A percentile compares a stretch with the other conserved stretches of the same genome.
These are phyloP conservation scores for Galerucella pusilla DNA, from an alignment of 2,888 invertebrate species.

Conservation along the genomic window DNA sequence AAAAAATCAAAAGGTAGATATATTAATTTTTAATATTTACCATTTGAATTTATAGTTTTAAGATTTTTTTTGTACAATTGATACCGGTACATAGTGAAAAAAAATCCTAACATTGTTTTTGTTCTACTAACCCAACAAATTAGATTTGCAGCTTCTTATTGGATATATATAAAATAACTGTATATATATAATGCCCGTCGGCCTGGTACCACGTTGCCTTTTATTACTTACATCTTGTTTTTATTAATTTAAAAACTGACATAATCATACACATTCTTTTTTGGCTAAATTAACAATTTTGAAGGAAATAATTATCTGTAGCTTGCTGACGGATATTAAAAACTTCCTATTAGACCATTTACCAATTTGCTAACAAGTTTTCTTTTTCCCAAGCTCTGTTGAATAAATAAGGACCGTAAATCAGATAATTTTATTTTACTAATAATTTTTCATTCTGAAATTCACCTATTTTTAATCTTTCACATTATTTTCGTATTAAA, in stretches of 20 bases:
- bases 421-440: too few relatives aligned
- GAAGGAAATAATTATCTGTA: not conserved
- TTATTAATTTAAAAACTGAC: conserved; percentile 11
- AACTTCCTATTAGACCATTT: too few relatives aligned
- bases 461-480: too few relatives aligned
- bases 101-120: conserved; percentile 30
- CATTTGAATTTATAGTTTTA: not conserved
- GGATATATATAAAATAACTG: conserved; percentile 33
- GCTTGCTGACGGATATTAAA: too few relatives aligned
- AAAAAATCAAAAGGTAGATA: not conserved
- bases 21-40: not conserved
- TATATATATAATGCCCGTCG: conserved; percentile 45
- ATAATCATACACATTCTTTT: not conserved
- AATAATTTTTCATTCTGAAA: too few relatives aligned
- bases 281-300: conserved; percentile 6
- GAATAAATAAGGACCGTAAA: too few relatives aligned
- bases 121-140: conserved; percentile 39
- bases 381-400: too few relatives aligned
- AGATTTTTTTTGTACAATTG: not conserved
- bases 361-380: too few relatives aligned
- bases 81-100: not conserved
- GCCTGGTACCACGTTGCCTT: conserved; percentile 60
- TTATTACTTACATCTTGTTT: not conserved
- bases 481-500: too few relatives aligned
- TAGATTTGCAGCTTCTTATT: conserved; percentile 42